Conservation (phyloP, 2,888 invertebrate species). For the Phaonia tiefii region DNA sequence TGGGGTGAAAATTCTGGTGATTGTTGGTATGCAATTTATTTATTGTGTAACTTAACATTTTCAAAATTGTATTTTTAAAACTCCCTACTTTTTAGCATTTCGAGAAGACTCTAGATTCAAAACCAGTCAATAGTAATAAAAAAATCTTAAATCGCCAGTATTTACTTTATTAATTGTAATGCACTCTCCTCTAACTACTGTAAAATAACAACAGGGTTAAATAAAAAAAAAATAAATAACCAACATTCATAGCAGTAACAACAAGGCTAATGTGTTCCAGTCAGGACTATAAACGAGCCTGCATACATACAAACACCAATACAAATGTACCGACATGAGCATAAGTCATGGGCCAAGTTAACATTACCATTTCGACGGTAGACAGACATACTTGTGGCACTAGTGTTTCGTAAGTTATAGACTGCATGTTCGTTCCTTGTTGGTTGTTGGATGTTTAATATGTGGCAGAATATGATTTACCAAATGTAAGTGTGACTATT, state of each 20-base stretch:
- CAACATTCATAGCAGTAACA: background rate
- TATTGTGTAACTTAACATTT: too few species aligned
- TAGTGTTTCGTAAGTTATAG: slow-evolving; percentile 58
- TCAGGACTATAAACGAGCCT: background rate
- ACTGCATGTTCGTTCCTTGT: slow-evolving; percentile 61
- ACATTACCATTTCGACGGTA: slow-evolving; percentile 17
- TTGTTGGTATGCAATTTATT: too few species aligned
- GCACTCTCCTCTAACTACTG: too few species aligned
- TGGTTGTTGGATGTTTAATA: too few species aligned
- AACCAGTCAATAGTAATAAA: too few species aligned
- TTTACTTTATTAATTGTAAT: too few species aligned
- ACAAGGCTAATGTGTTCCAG: background rate
- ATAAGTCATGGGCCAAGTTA: slow-evolving; percentile 23
- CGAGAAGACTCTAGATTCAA: too few species aligned
- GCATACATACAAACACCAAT: background rate
- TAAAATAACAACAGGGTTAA: background rate
- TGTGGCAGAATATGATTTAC: slow-evolving; percentile 60
- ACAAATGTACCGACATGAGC: background rate
- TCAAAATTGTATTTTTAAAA: too few species aligned
- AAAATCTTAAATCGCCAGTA: too few species aligned
- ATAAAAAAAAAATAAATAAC: background rate
- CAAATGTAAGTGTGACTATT: slow-evolving; percentile 63
- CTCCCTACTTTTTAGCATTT: too few species aligned
- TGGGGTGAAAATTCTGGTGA: too few species aligned
- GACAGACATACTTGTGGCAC: background rate